phyloP scores from a whole-genome alignment of 1,140 invertebrate species.

The Atta texana region DNA sequence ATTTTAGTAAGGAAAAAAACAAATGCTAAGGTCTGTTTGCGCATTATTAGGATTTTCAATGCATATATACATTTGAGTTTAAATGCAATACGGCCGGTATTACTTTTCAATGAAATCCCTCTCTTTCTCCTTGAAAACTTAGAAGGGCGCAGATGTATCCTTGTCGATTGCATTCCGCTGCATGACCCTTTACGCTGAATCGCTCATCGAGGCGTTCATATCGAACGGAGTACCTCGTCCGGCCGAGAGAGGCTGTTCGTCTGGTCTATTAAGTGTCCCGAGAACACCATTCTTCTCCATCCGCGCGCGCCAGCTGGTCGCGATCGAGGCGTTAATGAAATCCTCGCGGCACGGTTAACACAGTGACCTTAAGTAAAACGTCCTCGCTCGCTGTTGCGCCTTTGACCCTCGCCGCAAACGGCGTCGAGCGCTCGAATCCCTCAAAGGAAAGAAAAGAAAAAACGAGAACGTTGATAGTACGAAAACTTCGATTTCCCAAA shows the following conservation, averaged over 20 bases:
- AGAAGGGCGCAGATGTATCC: neutral
- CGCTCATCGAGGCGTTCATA: conserved; percentile 21
- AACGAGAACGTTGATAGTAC: neutral
- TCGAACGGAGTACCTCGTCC: conserved; percentile 14
- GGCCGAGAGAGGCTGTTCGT: conserved; percentile 25
- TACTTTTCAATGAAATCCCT: neutral
- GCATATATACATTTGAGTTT: neutral
- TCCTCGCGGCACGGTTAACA: conserved; percentile 56
- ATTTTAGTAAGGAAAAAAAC: neutral
- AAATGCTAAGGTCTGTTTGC: neutral
- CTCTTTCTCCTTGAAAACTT: neutral
- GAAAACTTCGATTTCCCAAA: neutral
- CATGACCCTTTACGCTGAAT: neutral
- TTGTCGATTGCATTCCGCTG: neutral
- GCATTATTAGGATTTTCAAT: neutral
- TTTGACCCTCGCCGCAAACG: conserved; percentile 34
- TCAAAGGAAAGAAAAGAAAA: conserved; percentile 16
- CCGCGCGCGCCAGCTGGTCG: conserved; percentile 31
- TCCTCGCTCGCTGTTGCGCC: conserved; percentile 45
- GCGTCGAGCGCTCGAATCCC: conserved; percentile 22
- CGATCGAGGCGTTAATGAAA: conserved; percentile 49
- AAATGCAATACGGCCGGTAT: neutral
- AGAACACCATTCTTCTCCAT: conserved; percentile 1
- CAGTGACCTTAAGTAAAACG: conserved; percentile 54
- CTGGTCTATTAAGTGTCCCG: conserved; percentile 31